Conservation (phyloP, 2,113 vertebrate genomes). For the Erinaceus europaeus region DNA sequence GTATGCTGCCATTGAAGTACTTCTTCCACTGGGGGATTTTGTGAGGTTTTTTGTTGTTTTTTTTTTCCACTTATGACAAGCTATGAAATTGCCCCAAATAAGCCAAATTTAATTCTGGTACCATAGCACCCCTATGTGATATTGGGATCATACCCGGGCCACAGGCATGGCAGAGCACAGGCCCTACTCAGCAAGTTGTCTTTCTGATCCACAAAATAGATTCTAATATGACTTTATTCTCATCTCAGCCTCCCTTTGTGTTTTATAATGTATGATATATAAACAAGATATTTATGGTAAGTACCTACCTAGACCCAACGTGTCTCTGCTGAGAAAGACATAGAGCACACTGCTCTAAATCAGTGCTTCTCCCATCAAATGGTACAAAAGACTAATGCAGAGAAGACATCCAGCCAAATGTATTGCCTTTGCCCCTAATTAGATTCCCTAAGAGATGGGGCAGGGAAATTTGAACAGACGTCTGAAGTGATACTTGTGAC, state of each 20-base stretch:
- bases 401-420: neutral
- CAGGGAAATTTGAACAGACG: no score
- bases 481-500: neutral
- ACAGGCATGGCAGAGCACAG: no score
- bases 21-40: conserved; percentile 11
- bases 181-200: no score
- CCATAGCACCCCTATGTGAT: no score
- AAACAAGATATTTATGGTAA: conserved; percentile 7
- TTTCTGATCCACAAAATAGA: no score
- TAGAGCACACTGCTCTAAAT: neutral
- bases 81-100: neutral
- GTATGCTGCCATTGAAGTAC: neutral
- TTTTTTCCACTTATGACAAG: neutral
- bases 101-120: neutral
- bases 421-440: neutral
- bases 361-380: neutral
- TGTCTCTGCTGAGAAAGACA: no score
- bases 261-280: neutral
- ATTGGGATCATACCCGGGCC: no score
- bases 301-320: neutral
- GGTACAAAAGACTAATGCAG: neutral
- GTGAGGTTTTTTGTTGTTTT: neutral
- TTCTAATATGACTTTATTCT: no score
- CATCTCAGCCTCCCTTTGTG: neutral
- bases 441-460: neutral